A percentile compares a stretch with the other conserved stretches of the same genome.
phyloP scores from a whole-genome alignment of 2,797 vertebrate species.

The Hippopotamyrus pictus region DNA sequence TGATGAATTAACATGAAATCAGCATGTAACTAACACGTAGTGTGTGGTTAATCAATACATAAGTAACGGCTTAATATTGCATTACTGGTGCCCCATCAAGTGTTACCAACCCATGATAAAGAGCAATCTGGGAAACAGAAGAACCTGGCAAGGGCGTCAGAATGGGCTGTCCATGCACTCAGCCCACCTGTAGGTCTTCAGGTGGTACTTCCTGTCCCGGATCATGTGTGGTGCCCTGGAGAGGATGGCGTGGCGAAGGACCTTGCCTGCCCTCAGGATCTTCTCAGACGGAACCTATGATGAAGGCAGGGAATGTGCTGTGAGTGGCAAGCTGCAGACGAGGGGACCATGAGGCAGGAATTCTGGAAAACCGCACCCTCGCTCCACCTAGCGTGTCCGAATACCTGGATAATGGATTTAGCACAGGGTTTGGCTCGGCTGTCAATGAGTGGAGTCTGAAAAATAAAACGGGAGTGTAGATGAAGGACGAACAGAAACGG shows the following conservation, averaged over 20 bases:
- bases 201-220: conserved; percentile 93
- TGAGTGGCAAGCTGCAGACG: neutral
- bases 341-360: neutral
- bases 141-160: neutral
- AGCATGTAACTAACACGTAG: neutral
- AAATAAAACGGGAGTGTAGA: conserved; percentile 74
- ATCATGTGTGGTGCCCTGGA: conserved; percentile 92
- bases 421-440: conserved; percentile 70
- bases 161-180: neutral
- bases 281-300: conserved; percentile 87
- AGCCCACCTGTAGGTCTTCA: conserved; percentile 87
- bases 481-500: conserved; percentile 24
- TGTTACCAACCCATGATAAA: neutral
- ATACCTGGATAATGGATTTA: conserved; percentile 85
- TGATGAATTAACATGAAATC: neutral
- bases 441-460: conserved; percentile 86
- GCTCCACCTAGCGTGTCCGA: neutral
- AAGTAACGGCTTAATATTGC: neutral
- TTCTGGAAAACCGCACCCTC: neutral
- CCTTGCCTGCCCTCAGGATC: conserved; percentile 82
- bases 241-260: conserved; percentile 80
- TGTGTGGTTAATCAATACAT: neutral
- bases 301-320: neutral
- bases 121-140: neutral
- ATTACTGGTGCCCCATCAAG: neutral